Evolutionary conservation across 2,113 vertebrate species (phyloP).

Genomic region (Lucifuga dentata): DNA sequence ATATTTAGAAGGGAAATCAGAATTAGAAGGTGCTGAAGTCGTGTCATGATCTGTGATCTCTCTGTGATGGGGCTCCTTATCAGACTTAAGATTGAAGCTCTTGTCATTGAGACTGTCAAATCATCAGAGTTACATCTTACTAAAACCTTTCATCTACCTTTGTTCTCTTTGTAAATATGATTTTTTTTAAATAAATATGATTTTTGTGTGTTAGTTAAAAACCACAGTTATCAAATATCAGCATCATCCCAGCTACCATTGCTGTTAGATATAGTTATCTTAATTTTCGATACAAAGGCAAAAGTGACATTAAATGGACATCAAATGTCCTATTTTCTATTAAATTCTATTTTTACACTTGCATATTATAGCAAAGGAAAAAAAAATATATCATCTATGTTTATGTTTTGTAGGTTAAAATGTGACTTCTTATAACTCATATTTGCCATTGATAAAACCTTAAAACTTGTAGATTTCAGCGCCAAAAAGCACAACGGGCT

Average conservation of each 20-base stretch:
- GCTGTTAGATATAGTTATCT: too few relatives aligned
- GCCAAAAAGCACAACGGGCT: constrained; percentile 5
- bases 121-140: constrained; percentile 9
- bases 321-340: too few relatives aligned
- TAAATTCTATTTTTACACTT: too few relatives aligned
- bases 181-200: constrained; percentile 44
- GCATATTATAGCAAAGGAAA: too few relatives aligned
- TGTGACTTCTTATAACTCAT: neutral
- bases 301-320: too few relatives aligned
- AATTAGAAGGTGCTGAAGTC: constrained; percentile 25
- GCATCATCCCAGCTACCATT: too few relatives aligned
- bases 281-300: too few relatives aligned
- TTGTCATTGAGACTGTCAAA: constrained; percentile 32
- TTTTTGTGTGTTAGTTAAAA: too few relatives aligned
- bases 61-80: constrained; percentile 35
- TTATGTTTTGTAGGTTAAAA: neutral
- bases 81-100: constrained; percentile 21
- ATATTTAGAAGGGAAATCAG: constrained; percentile 43
- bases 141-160: constrained; percentile 35
- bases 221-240: too few relatives aligned
- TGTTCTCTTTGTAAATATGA: constrained; percentile 11
- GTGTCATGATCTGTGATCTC: constrained; percentile 40
- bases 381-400: too few relatives aligned
- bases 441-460: neutral
- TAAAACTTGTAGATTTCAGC: neutral